Evolutionary conservation across 2,888 invertebrate species (phyloP).

Genomic region (Drosophila putrida): DNA sequence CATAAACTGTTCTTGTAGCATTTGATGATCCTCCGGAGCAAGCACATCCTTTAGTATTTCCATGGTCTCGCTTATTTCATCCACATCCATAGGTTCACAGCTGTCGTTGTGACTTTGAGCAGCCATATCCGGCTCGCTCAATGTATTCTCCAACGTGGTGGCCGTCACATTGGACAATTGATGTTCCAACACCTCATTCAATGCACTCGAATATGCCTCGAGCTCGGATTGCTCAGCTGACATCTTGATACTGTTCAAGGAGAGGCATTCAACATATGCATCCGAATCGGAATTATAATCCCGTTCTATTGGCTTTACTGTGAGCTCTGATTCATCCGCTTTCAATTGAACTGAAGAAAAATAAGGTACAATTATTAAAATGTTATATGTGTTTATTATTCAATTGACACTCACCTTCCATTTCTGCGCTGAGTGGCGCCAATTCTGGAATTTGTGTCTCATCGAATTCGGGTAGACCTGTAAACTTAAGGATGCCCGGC

Average conservation of each 20-base stretch:
- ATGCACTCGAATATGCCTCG: constrained; percentile 74
- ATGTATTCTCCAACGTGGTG: constrained; percentile 54
- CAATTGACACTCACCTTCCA: constrained; percentile 57
- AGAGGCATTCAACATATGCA: constrained; percentile 82
- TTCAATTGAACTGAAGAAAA: constrained; percentile 45
- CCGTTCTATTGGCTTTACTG: constrained; percentile 33
- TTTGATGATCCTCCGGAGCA: constrained; percentile 52
- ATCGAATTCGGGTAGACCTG: constrained; percentile 77
- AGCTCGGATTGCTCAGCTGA: constrained; percentile 63
- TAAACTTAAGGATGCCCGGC: constrained; percentile 38
- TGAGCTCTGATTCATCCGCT: constrained; percentile 5
- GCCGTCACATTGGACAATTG: constrained; percentile 50
- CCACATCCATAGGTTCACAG: constrained; percentile 82
- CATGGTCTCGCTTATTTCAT: constrained; percentile 72
- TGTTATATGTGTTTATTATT: not conserved
- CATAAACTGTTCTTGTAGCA: constrained; percentile 51
- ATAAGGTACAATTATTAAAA: not conserved
- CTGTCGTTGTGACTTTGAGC: constrained; percentile 44
- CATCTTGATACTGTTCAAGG: constrained; percentile 54
- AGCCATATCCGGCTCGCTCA: constrained; percentile 31
- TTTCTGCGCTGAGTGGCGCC: constrained; percentile 55
- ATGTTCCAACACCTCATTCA: constrained; percentile 60
- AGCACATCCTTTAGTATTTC: constrained; percentile 63
- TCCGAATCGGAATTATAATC: constrained; percentile 68
- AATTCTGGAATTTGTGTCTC: constrained; percentile 79